Conservation (phyloP, 2,888 invertebrate genomes). For the Neocrepidodera transversa region DNA sequence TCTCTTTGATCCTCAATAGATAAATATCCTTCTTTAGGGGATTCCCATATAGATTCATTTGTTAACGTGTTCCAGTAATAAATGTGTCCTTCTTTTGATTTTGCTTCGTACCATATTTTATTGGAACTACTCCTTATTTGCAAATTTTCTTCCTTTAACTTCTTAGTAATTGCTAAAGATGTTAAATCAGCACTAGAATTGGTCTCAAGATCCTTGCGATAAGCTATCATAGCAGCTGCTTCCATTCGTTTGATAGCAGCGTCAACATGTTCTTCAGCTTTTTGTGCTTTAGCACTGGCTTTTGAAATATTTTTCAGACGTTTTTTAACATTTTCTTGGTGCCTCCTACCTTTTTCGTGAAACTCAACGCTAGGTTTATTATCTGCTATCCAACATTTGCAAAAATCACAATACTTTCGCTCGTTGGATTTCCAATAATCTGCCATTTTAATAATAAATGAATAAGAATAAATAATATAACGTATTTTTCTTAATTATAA, state of each 20-base stretch:
- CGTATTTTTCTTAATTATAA: too few species aligned
- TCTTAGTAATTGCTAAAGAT: slow-evolving; percentile 62
- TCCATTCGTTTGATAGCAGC: slow-evolving; percentile 88
- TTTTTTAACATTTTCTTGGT: slow-evolving; percentile 90
- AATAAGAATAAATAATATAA: too few species aligned
- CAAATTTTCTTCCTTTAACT: slow-evolving; percentile 52
- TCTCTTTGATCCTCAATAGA: slow-evolving; percentile 71
- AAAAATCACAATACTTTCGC: slow-evolving; percentile 95
- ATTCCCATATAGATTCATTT: slow-evolving; percentile 80
- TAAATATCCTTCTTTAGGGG: slow-evolving; percentile 75
- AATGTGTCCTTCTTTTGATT: slow-evolving; percentile 75
- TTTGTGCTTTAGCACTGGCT: slow-evolving; percentile 81
- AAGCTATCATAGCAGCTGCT: slow-evolving; percentile 86
- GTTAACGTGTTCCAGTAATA: slow-evolving; percentile 90
- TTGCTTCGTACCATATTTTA: slow-evolving; percentile 80
- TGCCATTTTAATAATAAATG: slow-evolving; percentile 74
- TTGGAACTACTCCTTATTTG: slow-evolving; percentile 52
- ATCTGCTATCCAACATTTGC: slow-evolving; percentile 98
- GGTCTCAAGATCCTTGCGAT: slow-evolving; percentile 81
- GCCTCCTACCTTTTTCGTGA: slow-evolving; percentile 91
- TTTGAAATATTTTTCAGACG: slow-evolving; percentile 84
- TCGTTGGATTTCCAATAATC: slow-evolving; percentile 98
- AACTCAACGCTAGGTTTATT: slow-evolving; percentile 95
- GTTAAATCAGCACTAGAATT: slow-evolving; percentile 67
- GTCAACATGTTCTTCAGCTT: slow-evolving; percentile 79